Evolutionary conservation across 2,113 vertebrate genomes (phyloP), one percentile per base, ranked within the genome.

Genomic region (Neomonachus schauinslandi): DNA sequence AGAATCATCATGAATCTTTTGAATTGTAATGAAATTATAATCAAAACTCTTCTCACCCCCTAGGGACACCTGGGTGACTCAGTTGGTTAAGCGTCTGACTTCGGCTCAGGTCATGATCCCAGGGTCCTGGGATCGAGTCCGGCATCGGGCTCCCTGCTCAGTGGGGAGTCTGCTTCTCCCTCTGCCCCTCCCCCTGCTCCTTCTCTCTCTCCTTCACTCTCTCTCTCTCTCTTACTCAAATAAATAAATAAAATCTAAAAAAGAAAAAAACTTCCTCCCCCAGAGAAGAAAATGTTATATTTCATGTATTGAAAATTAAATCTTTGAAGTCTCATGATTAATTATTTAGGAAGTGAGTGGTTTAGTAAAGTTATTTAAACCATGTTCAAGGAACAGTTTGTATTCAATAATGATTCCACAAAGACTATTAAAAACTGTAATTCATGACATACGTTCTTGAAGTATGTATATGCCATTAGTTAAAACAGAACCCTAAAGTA

Each of bases 311-410:
- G 7, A 72, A 92, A 24, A 86, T 18, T n/a, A 85, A 89, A 36
- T 79, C 53, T 95, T 95, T 91, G 72, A 91, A 69, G 92, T 84
- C 3, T 80, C 24, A 76, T 93, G 76, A 59, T 85, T 93, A 19
- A 85, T 88, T 83, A 94, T 79, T 86, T 91, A 92, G 74, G 61
- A 94, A 89, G 19, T 72, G 21, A 59, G 5, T 42, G 24, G 57
- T 86, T 95, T 39, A 84, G 36, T 96, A 57, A 77, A 84, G 33
- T 96, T 65, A 77, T 80, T 79, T 91, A 84, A 87, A 79, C 19
- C 1, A 69, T 69, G 36, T 57, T 94, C 6, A 97, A 74, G 13
- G 49, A 96, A 71, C 4, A 92, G 28, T 91, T 92, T 74, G 3
- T 26, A 67, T 91, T 97, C 33, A 82, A 26, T 94, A 88, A 91